phyloP scores from a whole-genome alignment of 2,113 vertebrate genomes.

The Speoplatyrhinus poulsoni region DNA sequence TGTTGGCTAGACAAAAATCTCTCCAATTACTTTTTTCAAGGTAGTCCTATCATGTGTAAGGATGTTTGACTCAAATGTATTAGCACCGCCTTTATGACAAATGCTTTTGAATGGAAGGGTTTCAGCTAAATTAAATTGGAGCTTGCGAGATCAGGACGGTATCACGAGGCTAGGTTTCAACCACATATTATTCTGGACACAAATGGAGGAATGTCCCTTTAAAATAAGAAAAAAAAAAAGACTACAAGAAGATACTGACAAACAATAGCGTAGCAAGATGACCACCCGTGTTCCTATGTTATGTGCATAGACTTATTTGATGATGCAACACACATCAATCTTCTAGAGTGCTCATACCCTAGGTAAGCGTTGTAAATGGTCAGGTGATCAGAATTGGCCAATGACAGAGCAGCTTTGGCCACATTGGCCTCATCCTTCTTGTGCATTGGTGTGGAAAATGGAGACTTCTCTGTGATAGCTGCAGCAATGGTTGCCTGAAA shows the following conservation, averaged over 20 bases:
- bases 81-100: too few species aligned
- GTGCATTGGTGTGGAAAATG: constrained; percentile 92
- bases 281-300: not conserved
- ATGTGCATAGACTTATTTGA: not conserved
- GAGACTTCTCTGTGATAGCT: constrained; percentile 96
- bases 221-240: too few species aligned
- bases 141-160: too few species aligned
- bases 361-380: constrained; percentile 92
- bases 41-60: too few species aligned
- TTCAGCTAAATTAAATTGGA: too few species aligned
- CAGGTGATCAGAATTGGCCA: constrained; percentile 92
- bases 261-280: not conserved
- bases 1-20: too few species aligned
- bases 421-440: constrained; percentile 94
- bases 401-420: constrained; percentile 86
- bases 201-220: too few species aligned
- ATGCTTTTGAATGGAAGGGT: too few species aligned
- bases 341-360: constrained; percentile 75
- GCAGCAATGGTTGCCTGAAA: constrained; percentile 92
- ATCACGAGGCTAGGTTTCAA: too few species aligned
- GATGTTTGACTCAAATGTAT: too few species aligned
- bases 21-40: too few species aligned
- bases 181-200: too few species aligned
- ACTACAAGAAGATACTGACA: not conserved
- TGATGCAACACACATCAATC: not conserved